These are phyloP conservation scores for Tiaroga cobitis DNA, from an alignment of 2,797 vertebrate species.

Conservation along the genomic window DNA sequence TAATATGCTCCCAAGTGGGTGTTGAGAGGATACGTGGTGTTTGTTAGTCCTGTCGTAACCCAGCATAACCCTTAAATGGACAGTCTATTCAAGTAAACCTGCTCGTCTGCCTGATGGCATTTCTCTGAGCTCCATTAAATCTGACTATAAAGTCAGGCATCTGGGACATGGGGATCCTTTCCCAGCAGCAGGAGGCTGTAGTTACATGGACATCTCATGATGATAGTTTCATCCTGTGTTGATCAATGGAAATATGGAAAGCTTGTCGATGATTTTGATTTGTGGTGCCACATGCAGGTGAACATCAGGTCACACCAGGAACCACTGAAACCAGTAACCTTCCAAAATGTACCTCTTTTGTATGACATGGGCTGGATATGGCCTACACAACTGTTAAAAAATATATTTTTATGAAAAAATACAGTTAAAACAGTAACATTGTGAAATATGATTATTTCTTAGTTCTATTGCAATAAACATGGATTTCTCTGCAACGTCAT, in stretches of 20 bases:
- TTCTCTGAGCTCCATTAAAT: constrained; percentile 33
- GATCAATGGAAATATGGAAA: not conserved
- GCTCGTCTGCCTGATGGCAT: constrained; percentile 62
- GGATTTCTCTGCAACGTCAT: too few species aligned
- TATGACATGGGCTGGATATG: not conserved
- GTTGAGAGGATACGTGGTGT: constrained; percentile 45
- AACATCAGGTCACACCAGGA: constrained; percentile 2
- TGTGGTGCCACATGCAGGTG: not conserved
- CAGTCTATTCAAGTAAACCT: constrained; percentile 57
- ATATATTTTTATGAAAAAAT: not conserved
- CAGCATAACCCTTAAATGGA: constrained; percentile 32
- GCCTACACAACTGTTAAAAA: not conserved
- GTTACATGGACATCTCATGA: constrained; percentile 29
- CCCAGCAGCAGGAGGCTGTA: constrained; percentile 47
- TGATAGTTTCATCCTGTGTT: constrained; percentile 11
- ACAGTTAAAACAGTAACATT: not conserved
- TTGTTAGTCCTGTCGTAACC: constrained; percentile 40
- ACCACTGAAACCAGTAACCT: not conserved
- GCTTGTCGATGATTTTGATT: not conserved
- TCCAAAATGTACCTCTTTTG: not conserved
- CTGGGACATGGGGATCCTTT: constrained; percentile 56
- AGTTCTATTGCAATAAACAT: not conserved
- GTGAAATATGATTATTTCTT: not conserved
- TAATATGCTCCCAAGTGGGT: not conserved
- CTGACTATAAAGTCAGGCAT: constrained; percentile 50